A percentile compares a stretch with the other conserved stretches of the same genome.
Conservation (phyloP, 2,113 vertebrate genomes). For the Oxygymnocypris stewartii region DNA sequence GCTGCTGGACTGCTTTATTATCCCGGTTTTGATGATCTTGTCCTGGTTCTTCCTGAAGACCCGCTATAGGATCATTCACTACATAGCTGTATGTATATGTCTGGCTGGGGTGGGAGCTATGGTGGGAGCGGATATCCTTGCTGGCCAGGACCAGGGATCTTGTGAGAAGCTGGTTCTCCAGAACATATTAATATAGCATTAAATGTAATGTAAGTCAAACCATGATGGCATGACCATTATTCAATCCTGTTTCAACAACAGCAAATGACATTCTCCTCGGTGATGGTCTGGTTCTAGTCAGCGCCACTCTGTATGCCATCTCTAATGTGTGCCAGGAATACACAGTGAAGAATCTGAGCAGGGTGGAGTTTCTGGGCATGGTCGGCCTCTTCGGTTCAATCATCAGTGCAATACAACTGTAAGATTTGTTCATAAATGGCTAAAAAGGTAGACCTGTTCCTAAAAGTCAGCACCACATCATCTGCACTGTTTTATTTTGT, state of each 20-base stretch:
- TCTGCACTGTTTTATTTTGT: not conserved
- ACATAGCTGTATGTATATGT: slow-evolving; percentile 83
- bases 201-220: not conserved
- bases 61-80: slow-evolving; percentile 86
- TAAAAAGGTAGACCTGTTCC: not conserved
- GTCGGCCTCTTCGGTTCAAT: slow-evolving; percentile 87
- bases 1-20: slow-evolving; percentile 95
- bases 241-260: slow-evolving; percentile 62
- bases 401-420: slow-evolving; percentile 92
- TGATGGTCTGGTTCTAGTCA: slow-evolving; percentile 88
- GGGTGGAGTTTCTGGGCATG: slow-evolving; percentile 93
- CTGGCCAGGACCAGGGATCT: slow-evolving; percentile 80
- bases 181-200: not conserved
- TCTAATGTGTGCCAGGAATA: slow-evolving; percentile 96
- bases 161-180: slow-evolving; percentile 73
- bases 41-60: slow-evolving; percentile 88
- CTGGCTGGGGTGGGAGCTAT: slow-evolving; percentile 91
- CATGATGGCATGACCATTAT: not conserved
- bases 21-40: slow-evolving; percentile 90
- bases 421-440: slow-evolving; percentile 64
- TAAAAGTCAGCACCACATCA: not conserved
- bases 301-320: slow-evolving; percentile 86
- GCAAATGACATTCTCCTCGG: slow-evolving; percentile 86
- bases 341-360: slow-evolving; percentile 92
- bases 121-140: slow-evolving; percentile 92